Conservation (phyloP, 2,888 invertebrate species). For the Aleiodes alternator region DNA sequence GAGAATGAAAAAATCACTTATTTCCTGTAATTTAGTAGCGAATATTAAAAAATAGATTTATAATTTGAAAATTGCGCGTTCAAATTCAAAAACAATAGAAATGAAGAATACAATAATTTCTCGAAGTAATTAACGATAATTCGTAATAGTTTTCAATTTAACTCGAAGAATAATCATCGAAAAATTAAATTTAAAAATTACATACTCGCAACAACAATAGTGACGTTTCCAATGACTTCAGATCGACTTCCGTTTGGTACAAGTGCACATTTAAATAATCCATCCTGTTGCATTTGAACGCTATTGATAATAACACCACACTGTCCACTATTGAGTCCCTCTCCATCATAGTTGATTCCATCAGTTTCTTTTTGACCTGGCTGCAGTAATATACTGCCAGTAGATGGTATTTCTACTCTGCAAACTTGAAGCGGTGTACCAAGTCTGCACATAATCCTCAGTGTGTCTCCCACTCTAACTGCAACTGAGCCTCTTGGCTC, state of each 20-base stretch:
- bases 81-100: no score
- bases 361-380: constrained; percentile 60
- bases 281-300: constrained; percentile 83
- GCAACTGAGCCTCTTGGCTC: constrained; percentile 77
- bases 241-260: constrained; percentile 78
- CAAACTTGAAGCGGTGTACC: constrained; percentile 79
- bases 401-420: constrained; percentile 75
- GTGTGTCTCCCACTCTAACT: constrained; percentile 78
- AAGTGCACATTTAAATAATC: constrained; percentile 82
- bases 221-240: constrained; percentile 80
- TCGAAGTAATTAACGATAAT: no score
- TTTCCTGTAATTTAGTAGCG: no score
- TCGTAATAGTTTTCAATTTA: no score
- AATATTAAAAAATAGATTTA: no score
- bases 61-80: no score
- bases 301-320: constrained; percentile 83
- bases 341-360: constrained; percentile 75
- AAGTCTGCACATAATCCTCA: constrained; percentile 80
- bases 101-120: no score
- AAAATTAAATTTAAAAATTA: no score
- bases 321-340: constrained; percentile 79
- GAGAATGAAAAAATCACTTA: no score
- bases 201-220: constrained; percentile 85
- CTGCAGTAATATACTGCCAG: constrained; percentile 54
- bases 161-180: no score